Evolutionary conservation across 1,140 invertebrate genomes (phyloP), one percentile per base, ranked within the genome.

Genomic region (Trachymyrmex septentrionalis): DNA sequence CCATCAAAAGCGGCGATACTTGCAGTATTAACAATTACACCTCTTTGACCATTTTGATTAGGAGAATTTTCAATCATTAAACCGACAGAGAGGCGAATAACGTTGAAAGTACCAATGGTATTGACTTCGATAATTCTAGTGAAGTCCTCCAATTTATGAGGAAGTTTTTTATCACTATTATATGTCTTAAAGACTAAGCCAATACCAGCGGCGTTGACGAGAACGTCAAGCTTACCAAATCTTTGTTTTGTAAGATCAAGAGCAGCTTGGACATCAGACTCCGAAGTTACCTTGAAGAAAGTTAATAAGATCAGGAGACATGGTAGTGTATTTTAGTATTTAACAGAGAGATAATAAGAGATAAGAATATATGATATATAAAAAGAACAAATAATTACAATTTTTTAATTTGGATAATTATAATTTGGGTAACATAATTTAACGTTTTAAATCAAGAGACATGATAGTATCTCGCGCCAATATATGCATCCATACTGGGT

Each of bases 1-100:
- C 99, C 99, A 92, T 99, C 99, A 95, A 96, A 99, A 14, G 99
- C 99, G 44, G 99, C 98, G 48, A 99, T 96, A 93, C 98, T 99
- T 0, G 99, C 98, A 5, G 99, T 99, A 92, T 99, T 99, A 0
- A 99, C 96, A 27, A 99, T 97, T 2, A 99, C 98, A 34, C 99
- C 99, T 71, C 98, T 96, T 92, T 99, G 97, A 1, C 98, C 98
- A 95, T 98, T 96, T 57, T 95, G 93, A 94, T 99, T 97, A 2
- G 98, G 97, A 69, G 96, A 95, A 94, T 99, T 99, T 91, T 98
- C 96, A 12, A 97, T 97, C 91, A 99, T 99, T 34, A 99, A 81
- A 0, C 97, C 97, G 10, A 96, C 97, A 0, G 97, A 95, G 30
- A 99, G 95, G 50, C 99, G 96, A 63, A 98, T 98, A 0, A 99